phyloP scores from a whole-genome alignment of 2,113 vertebrate genomes.

The Vulpes lagopus region DNA sequence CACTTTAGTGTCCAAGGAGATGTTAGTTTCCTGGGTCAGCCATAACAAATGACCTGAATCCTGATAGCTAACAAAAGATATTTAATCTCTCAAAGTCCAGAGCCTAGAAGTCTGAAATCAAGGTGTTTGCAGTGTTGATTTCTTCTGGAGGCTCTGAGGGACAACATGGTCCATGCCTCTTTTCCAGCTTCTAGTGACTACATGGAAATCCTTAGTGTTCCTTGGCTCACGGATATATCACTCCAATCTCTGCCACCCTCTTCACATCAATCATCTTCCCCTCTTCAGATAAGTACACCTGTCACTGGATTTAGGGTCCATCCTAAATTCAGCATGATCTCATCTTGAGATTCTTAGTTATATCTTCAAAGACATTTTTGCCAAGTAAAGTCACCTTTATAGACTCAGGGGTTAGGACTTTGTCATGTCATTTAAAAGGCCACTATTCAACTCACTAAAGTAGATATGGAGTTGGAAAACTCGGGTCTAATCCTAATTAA shows the following conservation, averaged over 20 bases:
- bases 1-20: neutral
- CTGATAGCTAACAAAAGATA: neutral
- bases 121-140: neutral
- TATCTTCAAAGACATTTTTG: neutral
- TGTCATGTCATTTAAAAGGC: neutral
- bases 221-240: neutral
- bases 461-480: neutral
- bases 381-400: neutral
- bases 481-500: neutral
- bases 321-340: neutral
- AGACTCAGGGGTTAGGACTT: neutral
- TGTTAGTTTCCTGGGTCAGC: neutral
- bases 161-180: neutral
- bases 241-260: too few relatives aligned
- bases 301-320: neutral
- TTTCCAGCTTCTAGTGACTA: neutral
- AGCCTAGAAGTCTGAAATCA: neutral
- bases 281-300: neutral
- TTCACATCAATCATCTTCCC: neutral
- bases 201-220: neutral
- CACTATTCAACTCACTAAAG: neutral
- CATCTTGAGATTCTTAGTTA: neutral
- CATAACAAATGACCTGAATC: neutral
- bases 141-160: neutral
- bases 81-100: neutral